A percentile compares a stretch with the other conserved stretches of the same genome.
Evolutionary conservation across 2,797 vertebrate species (phyloP).

Genomic region (Oophaga sylvatica): DNA sequence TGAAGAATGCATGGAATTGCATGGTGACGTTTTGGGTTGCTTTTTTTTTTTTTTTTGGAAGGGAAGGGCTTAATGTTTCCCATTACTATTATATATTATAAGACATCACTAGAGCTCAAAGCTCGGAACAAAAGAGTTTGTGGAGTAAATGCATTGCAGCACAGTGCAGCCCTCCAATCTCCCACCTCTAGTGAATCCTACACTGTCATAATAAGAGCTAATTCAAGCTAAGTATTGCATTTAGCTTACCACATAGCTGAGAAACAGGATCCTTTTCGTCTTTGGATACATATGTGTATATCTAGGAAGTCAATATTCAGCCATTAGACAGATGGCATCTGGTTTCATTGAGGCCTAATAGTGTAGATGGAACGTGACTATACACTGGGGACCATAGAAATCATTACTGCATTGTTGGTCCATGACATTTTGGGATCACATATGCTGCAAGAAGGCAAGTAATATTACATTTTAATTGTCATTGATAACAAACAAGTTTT

Average conservation of each 20-base stretch:
- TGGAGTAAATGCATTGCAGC: too few species aligned
- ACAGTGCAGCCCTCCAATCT: background rate
- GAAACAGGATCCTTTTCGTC: background rate
- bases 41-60: too few species aligned
- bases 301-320: background rate
- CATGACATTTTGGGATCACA: background rate
- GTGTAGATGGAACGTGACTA: background rate
- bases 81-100: background rate
- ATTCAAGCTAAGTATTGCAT: background rate
- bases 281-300: background rate
- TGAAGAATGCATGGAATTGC: background rate
- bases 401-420: background rate
- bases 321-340: constrained; percentile 7
- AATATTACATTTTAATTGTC: background rate
- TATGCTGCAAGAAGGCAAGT: background rate
- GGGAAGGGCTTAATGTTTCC: background rate
- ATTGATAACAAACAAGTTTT: background rate
- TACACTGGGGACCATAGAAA: background rate
- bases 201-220: background rate
- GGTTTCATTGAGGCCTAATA: background rate
- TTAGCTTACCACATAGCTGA: background rate
- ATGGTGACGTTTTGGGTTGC: background rate
- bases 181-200: background rate
- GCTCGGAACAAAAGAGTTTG: background rate
- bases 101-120: background rate